Percentiles rank a stretch among this genome's conserved stretches.
Evolutionary conservation across 1,140 invertebrate species (phyloP).

Genomic region (Muscidifurax raptorellus): DNA sequence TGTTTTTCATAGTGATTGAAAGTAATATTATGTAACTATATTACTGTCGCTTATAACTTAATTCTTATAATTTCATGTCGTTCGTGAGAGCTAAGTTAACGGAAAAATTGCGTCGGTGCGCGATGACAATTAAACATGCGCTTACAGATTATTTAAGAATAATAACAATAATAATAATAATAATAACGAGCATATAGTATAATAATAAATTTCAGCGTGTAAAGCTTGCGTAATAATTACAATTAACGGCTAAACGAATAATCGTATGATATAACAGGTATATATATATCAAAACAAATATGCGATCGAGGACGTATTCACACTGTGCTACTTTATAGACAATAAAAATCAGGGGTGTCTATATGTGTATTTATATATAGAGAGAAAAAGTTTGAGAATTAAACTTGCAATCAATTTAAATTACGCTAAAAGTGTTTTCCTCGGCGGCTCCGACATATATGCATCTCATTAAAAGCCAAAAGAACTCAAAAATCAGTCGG

Average conservation of each 20-base stretch:
- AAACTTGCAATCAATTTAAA: conserved; percentile 21
- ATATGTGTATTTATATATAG: too few species aligned
- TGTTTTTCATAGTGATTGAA: conserved; percentile 33
- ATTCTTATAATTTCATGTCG: conserved; percentile 29
- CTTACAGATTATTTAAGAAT: background rate
- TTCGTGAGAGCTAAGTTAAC: conserved; percentile 12
- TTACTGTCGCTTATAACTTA: background rate
- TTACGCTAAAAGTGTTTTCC: background rate
- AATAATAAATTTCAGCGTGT: background rate
- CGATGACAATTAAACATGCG: conserved; percentile 22
- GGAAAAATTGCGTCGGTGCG: conserved; percentile 11
- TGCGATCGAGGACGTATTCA: background rate
- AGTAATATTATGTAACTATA: conserved; percentile 23
- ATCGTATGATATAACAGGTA: background rate
- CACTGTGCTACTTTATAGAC: background rate
- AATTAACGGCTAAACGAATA: background rate
- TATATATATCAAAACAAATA: conserved; percentile 14
- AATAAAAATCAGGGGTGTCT: conserved; percentile 1
- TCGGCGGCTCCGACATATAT: too few species aligned
- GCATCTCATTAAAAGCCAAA: too few species aligned
- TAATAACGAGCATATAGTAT: background rate
- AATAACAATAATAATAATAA: background rate
- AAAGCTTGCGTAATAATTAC: background rate
- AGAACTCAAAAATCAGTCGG: background rate
- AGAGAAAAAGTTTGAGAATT: background rate